These are phyloP conservation scores for Masticophis lateralis DNA, from an alignment of 2,797 vertebrate species.

Conservation along the genomic window DNA sequence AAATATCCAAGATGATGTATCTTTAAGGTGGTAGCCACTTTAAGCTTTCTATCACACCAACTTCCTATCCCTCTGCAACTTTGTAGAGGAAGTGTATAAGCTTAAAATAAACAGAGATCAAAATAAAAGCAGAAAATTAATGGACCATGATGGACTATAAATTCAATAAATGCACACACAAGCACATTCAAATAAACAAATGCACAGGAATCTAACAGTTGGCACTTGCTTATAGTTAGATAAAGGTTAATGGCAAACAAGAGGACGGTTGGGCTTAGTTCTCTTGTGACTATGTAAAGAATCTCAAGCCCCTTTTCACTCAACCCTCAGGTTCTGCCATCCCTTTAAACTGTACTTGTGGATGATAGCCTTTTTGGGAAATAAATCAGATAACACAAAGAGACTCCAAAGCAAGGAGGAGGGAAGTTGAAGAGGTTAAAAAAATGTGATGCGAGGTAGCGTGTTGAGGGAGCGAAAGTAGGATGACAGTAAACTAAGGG, in stretches of 20 bases:
- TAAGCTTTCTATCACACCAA: neutral
- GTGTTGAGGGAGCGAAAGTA: neutral
- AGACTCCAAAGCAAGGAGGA: neutral
- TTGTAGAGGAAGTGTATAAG: neutral
- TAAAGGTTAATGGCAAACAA: neutral
- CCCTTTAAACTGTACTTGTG: neutral
- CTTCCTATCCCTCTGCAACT: neutral
- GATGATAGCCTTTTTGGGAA: neutral
- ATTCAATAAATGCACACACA: neutral
- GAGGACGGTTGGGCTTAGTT: neutral
- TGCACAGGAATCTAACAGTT: neutral
- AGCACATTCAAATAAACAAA: neutral
- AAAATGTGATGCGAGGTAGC: neutral
- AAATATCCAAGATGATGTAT: conserved; percentile 35
- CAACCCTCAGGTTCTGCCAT: neutral
- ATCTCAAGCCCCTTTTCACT: neutral
- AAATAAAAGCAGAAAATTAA: neutral
- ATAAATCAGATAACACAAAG: neutral
- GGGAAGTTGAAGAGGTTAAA: neutral
- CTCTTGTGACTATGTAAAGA: neutral
- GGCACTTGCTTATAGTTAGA: neutral
- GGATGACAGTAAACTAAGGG: neutral
- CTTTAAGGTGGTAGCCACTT: conserved; percentile 24
- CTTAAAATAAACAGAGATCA: neutral
- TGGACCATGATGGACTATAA: neutral